phyloP scores from a whole-genome alignment of 37 sponge, comb jelly and placozoan species.

The Oopsacas minuta region DNA sequence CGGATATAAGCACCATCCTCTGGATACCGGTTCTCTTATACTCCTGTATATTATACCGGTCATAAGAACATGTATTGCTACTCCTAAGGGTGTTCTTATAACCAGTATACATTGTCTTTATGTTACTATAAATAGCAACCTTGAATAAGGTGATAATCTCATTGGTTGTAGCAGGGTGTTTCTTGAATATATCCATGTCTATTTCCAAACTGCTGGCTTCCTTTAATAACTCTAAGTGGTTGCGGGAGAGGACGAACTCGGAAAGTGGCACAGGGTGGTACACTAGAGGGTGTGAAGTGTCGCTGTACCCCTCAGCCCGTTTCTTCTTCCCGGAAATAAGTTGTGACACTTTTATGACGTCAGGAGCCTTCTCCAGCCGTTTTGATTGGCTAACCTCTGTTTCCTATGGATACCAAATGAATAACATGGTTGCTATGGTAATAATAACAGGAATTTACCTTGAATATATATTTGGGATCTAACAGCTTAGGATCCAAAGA shows the following conservation, averaged over 20 bases:
- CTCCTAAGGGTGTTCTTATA: too few species aligned
- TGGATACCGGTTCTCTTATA: too few species aligned
- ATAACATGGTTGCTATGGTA: background rate
- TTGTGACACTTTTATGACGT: background rate
- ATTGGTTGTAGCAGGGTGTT: slow-evolving; percentile 66
- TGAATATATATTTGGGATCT: slow-evolving; percentile 65
- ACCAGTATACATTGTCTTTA: background rate
- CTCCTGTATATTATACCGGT: too few species aligned
- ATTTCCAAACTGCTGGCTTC: background rate
- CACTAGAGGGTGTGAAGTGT: background rate
- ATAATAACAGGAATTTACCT: slow-evolving; percentile 16
- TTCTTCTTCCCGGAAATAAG: background rate
- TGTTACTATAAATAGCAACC: slow-evolving; percentile 59
- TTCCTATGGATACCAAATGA: background rate
- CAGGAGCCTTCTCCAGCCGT: background rate
- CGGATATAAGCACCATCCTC: background rate
- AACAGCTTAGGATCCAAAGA: slow-evolving; percentile 85
- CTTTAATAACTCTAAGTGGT: background rate
- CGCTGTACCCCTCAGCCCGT: slow-evolving; percentile 16
- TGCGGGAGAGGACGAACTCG: background rate
- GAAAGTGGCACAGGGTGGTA: background rate
- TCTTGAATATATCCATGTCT: slow-evolving; percentile 25
- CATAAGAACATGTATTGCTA: too few species aligned
- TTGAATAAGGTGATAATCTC: slow-evolving; percentile 47
- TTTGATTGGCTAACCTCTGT: slow-evolving; percentile 29